Evolutionary conservation across 2,113 vertebrate species (phyloP).

Genomic region (Oreotrochilus melanogaster): DNA sequence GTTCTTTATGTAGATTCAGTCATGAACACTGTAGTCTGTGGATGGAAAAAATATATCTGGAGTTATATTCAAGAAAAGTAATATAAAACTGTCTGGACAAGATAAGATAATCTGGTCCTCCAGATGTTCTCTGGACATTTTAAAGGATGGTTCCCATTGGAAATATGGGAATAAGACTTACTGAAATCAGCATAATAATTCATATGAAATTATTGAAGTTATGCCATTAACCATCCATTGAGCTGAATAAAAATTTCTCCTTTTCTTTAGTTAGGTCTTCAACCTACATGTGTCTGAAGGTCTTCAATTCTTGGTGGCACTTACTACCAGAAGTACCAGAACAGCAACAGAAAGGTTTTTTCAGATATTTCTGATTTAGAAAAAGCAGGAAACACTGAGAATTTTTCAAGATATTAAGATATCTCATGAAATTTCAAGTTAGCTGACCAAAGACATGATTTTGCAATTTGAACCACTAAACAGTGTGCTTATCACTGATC

Average conservation of each 20-base stretch:
- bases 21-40: not conserved
- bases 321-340: not conserved
- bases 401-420: not conserved
- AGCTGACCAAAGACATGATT: not conserved
- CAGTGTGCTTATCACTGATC: not conserved
- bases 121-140: not conserved
- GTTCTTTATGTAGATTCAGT: not conserved
- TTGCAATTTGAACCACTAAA: not conserved
- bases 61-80: not conserved
- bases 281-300: not conserved
- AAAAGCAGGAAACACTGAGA: not conserved
- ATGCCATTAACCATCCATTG: not conserved
- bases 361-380: not conserved
- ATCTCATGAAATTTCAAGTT: not conserved
- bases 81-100: not conserved
- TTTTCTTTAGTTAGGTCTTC: not conserved
- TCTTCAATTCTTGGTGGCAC: not conserved
- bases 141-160: not conserved
- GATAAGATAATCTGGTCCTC: not conserved
- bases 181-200: not conserved
- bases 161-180: not conserved
- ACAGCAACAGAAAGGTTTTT: not conserved
- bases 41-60: not conserved
- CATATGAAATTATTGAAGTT: not conserved
- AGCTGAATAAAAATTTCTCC: not conserved